A percentile compares a stretch with the other conserved stretches of the same genome.
Conservation (phyloP, 2,888 invertebrate species). For the Holacanthella duospinosa region DNA sequence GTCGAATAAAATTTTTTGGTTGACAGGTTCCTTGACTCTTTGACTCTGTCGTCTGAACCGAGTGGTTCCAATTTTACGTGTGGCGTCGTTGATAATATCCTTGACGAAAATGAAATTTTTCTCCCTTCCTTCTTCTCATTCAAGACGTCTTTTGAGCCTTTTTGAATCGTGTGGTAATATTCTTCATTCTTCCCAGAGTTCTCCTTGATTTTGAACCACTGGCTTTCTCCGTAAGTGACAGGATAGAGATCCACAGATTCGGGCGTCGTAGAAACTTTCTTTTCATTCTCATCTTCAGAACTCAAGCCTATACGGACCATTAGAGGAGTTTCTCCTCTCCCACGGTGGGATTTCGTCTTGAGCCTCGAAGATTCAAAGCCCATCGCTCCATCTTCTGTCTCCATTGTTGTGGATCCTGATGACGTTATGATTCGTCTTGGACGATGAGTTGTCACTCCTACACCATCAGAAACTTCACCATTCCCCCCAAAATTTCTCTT, state of each 20-base stretch:
- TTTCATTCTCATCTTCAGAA: not conserved
- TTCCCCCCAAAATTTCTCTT: not conserved
- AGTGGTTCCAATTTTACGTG: slow-evolving; percentile 4
- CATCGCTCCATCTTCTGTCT: not conserved
- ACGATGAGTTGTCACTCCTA: not conserved
- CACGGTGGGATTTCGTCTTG: not conserved
- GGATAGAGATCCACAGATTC: slow-evolving; percentile 12
- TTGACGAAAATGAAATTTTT: slow-evolving; percentile 5
- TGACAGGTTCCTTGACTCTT: slow-evolving; percentile 5
- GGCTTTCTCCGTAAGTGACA: slow-evolving; percentile 37
- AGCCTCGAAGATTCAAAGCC: not conserved
- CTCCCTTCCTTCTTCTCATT: not conserved
- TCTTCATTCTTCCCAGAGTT: not conserved
- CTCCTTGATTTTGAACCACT: slow-evolving; percentile 28
- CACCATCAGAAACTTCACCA: not conserved
- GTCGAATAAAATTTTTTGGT: slow-evolving; percentile 6
- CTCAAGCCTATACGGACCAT: no score
- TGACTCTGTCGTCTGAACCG: not conserved
- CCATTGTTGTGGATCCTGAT: not conserved
- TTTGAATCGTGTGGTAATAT: not conserved
- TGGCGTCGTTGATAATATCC: slow-evolving; percentile 2
- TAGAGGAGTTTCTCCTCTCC: not conserved
- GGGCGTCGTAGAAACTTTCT: slow-evolving; percentile 12
- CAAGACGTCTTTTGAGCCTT: not conserved
- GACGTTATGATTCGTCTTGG: no score